Evolutionary conservation across 2,888 invertebrate species (phyloP), one percentile per base, ranked within the genome.

Genomic region (Tenthredo distinguenda): DNA sequence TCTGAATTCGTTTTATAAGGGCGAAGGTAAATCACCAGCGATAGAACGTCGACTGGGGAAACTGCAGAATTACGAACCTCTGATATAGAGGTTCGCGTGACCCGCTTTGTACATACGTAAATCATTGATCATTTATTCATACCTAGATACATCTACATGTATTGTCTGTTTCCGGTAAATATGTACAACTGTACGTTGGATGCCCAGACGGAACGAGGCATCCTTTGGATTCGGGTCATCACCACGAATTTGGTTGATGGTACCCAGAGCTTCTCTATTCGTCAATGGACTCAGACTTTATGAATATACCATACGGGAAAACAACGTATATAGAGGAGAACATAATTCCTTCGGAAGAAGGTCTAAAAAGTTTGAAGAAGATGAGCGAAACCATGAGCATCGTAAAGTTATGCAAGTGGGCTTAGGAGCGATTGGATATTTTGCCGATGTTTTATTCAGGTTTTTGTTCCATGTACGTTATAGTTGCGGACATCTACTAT

Each of bases 121-220:
- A 55, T 77, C 55, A 34, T 77, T n/a, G 15, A 77, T 77, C 77
- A 77, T 77, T 50, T 77, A 77, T 77, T 77, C 77, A 77, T 77
- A 34, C 77, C 50, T 55, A 18, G 9, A 40, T 74, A 15, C 43
- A 18, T 21, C 40, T 43, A 43, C 40, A 77, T 55, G 55, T 31
- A 77, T 77, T 55, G 77, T 77, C 31, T 77, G 0, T 55, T 77
- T 77, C 77, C 50, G 50, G 34, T 18, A 55, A 50, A 74, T 21
- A 72, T 72, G n/a, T 72, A 31, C 12, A 26, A 68, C 4, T 40
- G 7, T 21, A 72, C 7, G 72, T 72, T 40, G n/a, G 21, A 72
- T 72, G 72, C 21, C 21, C 72, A 21, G 34, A 68, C 68, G 15
- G 31, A 18, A 15, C 31, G 6, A 68, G 7, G 68, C 18, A 68